Evolutionary conservation across 2,888 invertebrate species (phyloP), one percentile per base, ranked within the genome.

Genomic region (Tetranychus piercei): DNA sequence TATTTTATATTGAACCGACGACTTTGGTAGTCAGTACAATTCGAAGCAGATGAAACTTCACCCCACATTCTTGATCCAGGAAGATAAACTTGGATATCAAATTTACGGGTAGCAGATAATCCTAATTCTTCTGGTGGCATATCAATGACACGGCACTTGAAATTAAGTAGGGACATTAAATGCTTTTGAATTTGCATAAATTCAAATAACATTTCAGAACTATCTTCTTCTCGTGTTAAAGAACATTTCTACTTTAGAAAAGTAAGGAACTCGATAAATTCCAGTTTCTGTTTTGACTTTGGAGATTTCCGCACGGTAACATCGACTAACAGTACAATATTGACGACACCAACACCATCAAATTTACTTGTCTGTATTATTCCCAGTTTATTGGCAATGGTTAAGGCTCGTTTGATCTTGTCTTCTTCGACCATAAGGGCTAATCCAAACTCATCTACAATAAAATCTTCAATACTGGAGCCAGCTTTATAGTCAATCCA

Each of bases 71-170:
- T 85, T 78, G 90, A 86, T 0, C 92, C 94, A 2, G 95, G 92
- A 89, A 99, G 89, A 94, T 95, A 99, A 1, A 94, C 91, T 85
- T 99, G 96, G 77, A 96, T 89, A 81, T 97, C 97, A 83, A 90
- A 91, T 86, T 92, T 90, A 67, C 85, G 81, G 81, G 90, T 90
- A 18, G 99, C 97, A 45, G 94, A 89, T 34, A 91, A 88, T 9
- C 97, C 97, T 20, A 99, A 83, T 81, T 99, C 99, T 82, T 89
- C 87, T 5, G 92, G 89, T 0, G 97, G 94, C 99, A 99, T 99
- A 81, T 97, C 94, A 74, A 97, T 83, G 22, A 94, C 86, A 82
- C 88, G 87, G 83, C 90, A 90, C 82, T 91, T 88, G 69, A 96
- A 83, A n/a, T 88, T 90, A 34, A 95, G 83, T 2, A 87, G 84